Percentiles rank a stretch among this genome's conserved stretches.
phyloP scores from a whole-genome alignment of 2,113 vertebrate species.

The Dicaeum eximium region DNA sequence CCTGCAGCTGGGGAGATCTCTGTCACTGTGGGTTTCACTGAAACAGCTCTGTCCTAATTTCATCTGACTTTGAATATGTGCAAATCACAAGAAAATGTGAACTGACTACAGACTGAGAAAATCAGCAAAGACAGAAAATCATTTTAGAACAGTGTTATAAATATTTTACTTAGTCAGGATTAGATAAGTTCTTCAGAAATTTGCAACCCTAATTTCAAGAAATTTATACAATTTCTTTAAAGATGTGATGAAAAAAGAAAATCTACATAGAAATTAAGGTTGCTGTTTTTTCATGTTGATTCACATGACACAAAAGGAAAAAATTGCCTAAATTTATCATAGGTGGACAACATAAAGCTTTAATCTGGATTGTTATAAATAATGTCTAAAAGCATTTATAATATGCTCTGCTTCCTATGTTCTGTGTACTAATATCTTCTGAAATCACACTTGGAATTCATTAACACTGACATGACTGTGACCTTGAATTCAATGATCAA shows the following conservation, averaged over 20 bases:
- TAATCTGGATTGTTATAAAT: not conserved
- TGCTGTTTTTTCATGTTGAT: not conserved
- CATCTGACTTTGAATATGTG: constrained; percentile 88
- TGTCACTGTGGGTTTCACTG: constrained; percentile 76
- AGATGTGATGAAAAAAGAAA: not conserved
- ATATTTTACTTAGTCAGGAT: constrained; percentile 82
- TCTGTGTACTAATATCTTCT: not conserved
- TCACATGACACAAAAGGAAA: not conserved
- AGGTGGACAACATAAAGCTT: not conserved
- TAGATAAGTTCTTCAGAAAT: constrained; percentile 61
- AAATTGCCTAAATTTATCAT: not conserved
- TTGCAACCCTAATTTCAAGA: constrained; percentile 16
- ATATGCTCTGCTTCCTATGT: not conserved
- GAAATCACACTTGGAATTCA: not conserved
- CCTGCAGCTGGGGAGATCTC: constrained; percentile 79
- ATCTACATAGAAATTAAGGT: not conserved
- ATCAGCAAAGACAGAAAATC: constrained; percentile 77
- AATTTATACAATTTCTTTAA: not conserved
- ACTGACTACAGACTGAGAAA: constrained; percentile 71
- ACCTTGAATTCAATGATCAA: constrained; percentile 38
- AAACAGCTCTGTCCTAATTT: constrained; percentile 90
- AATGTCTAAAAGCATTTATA: not conserved
- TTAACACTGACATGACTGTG: not conserved
- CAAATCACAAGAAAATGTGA: constrained; percentile 80
- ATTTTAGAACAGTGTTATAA: constrained; percentile 83